Conservation (phyloP, 2,797 vertebrate species). For the Orestias chungarensis region DNA sequence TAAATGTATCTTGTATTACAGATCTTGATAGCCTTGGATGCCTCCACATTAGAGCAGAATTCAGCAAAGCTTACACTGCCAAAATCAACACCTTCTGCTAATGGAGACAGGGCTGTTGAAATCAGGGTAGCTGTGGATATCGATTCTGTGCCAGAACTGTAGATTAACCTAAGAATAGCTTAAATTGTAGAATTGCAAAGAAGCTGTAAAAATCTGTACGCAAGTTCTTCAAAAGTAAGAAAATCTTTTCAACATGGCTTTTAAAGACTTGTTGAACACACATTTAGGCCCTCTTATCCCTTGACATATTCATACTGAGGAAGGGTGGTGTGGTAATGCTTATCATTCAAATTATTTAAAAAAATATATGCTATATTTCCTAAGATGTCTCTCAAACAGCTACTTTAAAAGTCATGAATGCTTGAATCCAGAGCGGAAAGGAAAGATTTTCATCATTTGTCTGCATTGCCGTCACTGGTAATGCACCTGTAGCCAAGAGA, state of each 20-base stretch:
- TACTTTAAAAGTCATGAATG: slow-evolving; percentile 21
- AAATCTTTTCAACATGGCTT: neutral
- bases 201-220: neutral
- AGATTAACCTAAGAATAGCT: neutral
- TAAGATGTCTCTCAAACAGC: neutral
- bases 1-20: neutral
- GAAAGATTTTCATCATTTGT: neutral
- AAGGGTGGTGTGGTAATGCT: neutral
- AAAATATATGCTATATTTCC: slow-evolving; percentile 12
- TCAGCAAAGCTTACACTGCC: neutral
- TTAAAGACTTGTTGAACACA: neutral
- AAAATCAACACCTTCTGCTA: neutral
- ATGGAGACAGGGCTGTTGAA: neutral
- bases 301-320: neutral
- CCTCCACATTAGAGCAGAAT: neutral
- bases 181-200: neutral
- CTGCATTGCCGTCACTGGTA: slow-evolving; percentile 22
- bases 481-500: slow-evolving; percentile 23
- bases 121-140: neutral
- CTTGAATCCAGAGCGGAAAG: slow-evolving; percentile 18
- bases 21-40: neutral
- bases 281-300: neutral
- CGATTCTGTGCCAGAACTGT: neutral
- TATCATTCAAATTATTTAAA: neutral
- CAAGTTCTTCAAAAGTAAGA: neutral